These are phyloP conservation scores for Podotricha telesiphe DNA, from an alignment of 2,888 invertebrate species.

Conservation along the genomic window DNA sequence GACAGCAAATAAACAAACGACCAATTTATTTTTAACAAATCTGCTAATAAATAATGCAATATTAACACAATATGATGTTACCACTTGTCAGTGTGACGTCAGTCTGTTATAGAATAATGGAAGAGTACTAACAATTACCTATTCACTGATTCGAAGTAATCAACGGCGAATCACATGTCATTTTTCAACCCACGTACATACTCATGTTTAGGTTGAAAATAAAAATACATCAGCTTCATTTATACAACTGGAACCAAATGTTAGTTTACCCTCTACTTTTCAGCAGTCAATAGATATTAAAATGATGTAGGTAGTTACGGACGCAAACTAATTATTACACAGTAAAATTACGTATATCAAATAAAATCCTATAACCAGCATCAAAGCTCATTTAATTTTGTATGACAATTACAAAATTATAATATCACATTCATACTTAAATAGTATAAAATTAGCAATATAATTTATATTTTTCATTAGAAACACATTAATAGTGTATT, in stretches of 20 bases:
- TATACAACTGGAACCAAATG: background rate
- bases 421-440: no score
- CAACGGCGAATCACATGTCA: background rate
- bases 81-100: slow-evolving; percentile 15
- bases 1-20: background rate
- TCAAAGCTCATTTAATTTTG: no score
- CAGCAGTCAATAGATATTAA: background rate
- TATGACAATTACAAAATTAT: no score
- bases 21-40: background rate
- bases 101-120: slow-evolving; percentile 4
- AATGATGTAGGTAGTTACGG: no score
- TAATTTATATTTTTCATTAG: background rate
- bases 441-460: no score
- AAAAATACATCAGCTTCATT: background rate
- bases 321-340: background rate
- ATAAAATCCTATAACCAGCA: no score
- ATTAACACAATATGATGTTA: slow-evolving; percentile 5
- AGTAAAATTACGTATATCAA: background rate
- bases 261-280: background rate
- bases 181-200: slow-evolving; percentile 1
- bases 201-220: background rate
- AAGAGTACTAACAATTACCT: slow-evolving; percentile 8
- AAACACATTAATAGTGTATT: background rate
- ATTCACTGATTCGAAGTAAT: background rate
- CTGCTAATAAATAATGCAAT: background rate